Conservation (phyloP, 2,113 vertebrate species). For the Tragelaphus buxtoni region DNA sequence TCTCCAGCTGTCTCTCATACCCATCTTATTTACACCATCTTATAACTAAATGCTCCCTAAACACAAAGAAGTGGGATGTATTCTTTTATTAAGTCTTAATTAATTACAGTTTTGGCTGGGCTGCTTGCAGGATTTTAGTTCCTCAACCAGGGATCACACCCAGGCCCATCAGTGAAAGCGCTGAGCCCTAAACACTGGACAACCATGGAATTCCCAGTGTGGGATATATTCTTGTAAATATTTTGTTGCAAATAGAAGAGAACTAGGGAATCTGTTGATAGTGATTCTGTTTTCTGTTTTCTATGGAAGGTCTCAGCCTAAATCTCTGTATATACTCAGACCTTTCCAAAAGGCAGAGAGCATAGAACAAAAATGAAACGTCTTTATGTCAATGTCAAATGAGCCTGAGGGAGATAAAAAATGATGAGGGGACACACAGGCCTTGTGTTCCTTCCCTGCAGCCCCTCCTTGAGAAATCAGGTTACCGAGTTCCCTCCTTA, state of each 20-base stretch:
- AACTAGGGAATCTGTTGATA: neutral
- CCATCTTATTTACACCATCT: neutral
- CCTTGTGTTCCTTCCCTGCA: neutral
- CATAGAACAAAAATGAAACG: neutral
- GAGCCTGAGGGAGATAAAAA: neutral
- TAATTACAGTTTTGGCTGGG: neutral
- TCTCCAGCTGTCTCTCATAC: neutral
- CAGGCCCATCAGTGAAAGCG: neutral
- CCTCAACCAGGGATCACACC: neutral
- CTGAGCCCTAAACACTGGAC: neutral
- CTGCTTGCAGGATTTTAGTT: neutral
- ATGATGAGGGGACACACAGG: neutral
- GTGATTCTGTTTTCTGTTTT: neutral
- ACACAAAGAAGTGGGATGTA: neutral
- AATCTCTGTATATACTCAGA: neutral
- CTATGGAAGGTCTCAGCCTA: neutral
- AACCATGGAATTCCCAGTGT: neutral
- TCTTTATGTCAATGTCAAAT: neutral
- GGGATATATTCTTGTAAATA: neutral
- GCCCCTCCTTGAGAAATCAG: neutral
- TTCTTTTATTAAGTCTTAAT: neutral
- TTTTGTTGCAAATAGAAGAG: neutral
- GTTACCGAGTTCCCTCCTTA: neutral
- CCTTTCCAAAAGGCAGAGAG: neutral
- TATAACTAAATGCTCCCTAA: neutral